Base-by-base conservation (phyloP, 2,113 vertebrate genomes). In the Onychorhynchus coronatus region DNA sequence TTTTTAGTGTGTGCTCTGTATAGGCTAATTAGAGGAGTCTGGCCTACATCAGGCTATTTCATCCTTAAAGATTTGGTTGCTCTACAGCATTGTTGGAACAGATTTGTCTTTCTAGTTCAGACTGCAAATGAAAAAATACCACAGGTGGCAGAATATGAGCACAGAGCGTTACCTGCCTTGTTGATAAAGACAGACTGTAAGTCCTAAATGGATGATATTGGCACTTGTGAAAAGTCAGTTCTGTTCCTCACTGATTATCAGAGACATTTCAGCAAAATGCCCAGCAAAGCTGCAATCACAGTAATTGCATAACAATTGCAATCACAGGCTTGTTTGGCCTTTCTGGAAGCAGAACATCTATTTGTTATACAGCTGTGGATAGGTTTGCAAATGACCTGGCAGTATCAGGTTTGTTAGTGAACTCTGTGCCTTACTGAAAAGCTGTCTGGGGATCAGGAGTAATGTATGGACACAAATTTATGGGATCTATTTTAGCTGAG, bases 251-350 rank as follows among this genome's bases (percentile, higher is more conserved):
- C 88, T 88, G 89, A 89, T 97, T 92, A 86, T 72, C 73, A 84
- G 76, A 68, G 67, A 70, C 62, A n/a, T 91, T 93, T 94, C 70
- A 95, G 87, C 31, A 90, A 89, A 82, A 71, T 20, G 88, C 95
- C 89, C 88, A 84, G 89, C 83, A 83, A 96, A 94, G 85, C 87
- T 93, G 67, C 91, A 96, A 91, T 96, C 92, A 89, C 39, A 35
- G 82, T 96, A 95, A 96, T 95, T 93, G 88, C 56, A 58, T 74
- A 91, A 95, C 89, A 83, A 72, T 92, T 85, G 91, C 85, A 96
- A 66, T 97, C 89, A 87, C n/a, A 77, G 61, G 76, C 82, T 86
- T 91, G 89, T 91, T 87, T 91, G 93, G 82, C 83, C 93, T 89
- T 89, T 87, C 59, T 91, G 77, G 70, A 85, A 80, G 61, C 41